phyloP scores from a whole-genome alignment of 2,888 invertebrate species.

The Molanna angustata region DNA sequence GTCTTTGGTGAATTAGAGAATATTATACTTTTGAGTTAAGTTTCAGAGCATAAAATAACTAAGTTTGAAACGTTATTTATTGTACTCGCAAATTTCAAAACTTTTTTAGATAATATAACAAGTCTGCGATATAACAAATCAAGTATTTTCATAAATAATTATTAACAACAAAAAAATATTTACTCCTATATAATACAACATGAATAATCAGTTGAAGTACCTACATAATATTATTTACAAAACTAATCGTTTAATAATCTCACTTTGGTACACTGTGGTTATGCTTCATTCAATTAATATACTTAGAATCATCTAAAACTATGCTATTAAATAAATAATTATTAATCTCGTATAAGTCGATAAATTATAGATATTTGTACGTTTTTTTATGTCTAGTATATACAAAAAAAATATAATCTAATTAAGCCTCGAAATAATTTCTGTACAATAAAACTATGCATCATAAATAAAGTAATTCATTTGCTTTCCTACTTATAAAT shows the following conservation, averaged over 20 bases:
- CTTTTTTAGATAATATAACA: no score
- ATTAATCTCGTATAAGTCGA: not conserved
- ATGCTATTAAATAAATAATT: not conserved
- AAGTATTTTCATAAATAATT: no score
- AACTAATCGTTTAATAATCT: slow-evolving; percentile 50
- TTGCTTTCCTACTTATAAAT: not conserved
- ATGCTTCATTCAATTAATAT: slow-evolving; percentile 11
- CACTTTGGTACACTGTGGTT: slow-evolving; percentile 61
- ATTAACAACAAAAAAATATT: no score
- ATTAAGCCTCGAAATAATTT: not conserved
- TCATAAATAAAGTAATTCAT: not conserved
- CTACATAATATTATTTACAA: not conserved
- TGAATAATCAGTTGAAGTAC: no score
- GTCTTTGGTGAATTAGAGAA: no score
- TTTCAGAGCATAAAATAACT: no score
- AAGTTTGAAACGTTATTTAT: no score
- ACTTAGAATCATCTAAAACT: not conserved
- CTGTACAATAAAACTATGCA: not conserved
- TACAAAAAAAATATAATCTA: not conserved
- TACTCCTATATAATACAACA: no score
- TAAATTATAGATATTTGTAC: slow-evolving; percentile 15
- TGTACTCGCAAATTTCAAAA: no score
- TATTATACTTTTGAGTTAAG: no score
- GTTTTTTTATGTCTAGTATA: not conserved
- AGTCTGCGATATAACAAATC: no score